These are phyloP conservation scores for Dolichopus griseipennis DNA, from an alignment of 2,888 invertebrate genomes.

Conservation along the genomic window DNA sequence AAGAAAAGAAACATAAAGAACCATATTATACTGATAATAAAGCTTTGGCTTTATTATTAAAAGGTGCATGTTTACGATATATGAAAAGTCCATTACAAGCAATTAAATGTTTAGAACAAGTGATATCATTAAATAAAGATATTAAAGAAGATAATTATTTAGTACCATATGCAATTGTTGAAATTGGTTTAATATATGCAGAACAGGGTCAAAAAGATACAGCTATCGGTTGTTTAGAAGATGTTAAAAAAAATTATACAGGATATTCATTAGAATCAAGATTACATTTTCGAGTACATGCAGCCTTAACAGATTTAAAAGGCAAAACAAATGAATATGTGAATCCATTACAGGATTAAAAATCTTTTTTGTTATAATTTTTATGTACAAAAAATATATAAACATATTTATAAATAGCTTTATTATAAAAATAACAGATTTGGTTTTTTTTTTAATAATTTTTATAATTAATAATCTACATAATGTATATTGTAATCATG, in stretches of 20 bases:
- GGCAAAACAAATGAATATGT: slow-evolving; percentile 13
- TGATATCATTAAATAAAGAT: slow-evolving; percentile 53
- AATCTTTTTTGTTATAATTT: not conserved
- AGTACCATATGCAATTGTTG: slow-evolving; percentile 76
- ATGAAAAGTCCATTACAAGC: slow-evolving; percentile 71
- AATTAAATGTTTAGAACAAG: slow-evolving; percentile 47
- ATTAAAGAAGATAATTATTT: slow-evolving; percentile 77
- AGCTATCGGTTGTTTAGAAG: slow-evolving; percentile 64
- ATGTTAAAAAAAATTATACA: slow-evolving; percentile 79
- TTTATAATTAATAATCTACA: too few relatives aligned
- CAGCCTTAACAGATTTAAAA: slow-evolving; percentile 47
- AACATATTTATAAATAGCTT: too few relatives aligned
- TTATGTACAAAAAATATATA: too few relatives aligned
- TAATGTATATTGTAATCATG: too few relatives aligned
- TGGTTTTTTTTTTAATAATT: too few relatives aligned
- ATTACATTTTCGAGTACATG: slow-evolving; percentile 82
- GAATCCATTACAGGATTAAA: slow-evolving; percentile 9
- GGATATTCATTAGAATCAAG: slow-evolving; percentile 82
- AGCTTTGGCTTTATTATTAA: slow-evolving; percentile 65
- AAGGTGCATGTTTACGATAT: slow-evolving; percentile 73
- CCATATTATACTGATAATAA: slow-evolving; percentile 59
- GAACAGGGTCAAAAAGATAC: slow-evolving; percentile 57
- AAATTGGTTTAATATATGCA: slow-evolving; percentile 72
- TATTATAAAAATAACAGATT: too few relatives aligned
- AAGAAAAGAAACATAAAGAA: slow-evolving; percentile 23